phyloP scores from a whole-genome alignment of 2,797 vertebrate species.

The Xenopus petersii region DNA sequence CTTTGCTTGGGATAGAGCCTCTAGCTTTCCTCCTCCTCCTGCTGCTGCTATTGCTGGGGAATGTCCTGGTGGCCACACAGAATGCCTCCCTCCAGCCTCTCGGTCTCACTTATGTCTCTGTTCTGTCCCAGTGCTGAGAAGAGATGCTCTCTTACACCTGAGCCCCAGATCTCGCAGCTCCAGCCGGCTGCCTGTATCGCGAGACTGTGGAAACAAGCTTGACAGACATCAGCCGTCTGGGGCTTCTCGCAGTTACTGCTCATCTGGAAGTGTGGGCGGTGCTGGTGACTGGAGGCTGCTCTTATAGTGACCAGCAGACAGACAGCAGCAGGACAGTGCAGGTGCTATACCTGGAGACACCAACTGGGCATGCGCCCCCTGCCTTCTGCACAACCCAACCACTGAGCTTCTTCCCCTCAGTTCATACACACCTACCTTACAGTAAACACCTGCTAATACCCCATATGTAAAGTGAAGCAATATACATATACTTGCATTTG shows the following conservation, averaged over 20 bases:
- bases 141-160: constrained; percentile 96
- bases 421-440: no score
- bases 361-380: constrained; percentile 41
- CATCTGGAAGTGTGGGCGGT: constrained; percentile 51
- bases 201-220: constrained; percentile 76
- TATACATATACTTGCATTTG: no score
- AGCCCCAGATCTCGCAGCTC: constrained; percentile 90
- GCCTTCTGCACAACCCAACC: not conserved
- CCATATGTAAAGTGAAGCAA: no score
- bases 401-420: no score
- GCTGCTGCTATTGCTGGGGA: constrained; percentile 60
- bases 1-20: constrained; percentile 28
- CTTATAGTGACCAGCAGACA: constrained; percentile 58
- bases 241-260: constrained; percentile 62
- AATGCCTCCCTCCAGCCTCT: constrained; percentile 79
- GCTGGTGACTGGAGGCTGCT: constrained; percentile 52
- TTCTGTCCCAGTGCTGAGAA: constrained; percentile 87
- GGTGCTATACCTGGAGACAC: constrained; percentile 67
- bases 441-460: no score
- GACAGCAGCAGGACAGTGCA: constrained; percentile 41
- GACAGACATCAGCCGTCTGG: constrained; percentile 74
- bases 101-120: constrained; percentile 80
- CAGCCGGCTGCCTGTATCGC: constrained; percentile 81
- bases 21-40: constrained; percentile 51
- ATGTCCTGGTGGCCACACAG: constrained; percentile 64